Evolutionary conservation across 1,140 invertebrate species (phyloP), one percentile per base, ranked within the genome.

Genomic region (Danaus plexippus): DNA sequence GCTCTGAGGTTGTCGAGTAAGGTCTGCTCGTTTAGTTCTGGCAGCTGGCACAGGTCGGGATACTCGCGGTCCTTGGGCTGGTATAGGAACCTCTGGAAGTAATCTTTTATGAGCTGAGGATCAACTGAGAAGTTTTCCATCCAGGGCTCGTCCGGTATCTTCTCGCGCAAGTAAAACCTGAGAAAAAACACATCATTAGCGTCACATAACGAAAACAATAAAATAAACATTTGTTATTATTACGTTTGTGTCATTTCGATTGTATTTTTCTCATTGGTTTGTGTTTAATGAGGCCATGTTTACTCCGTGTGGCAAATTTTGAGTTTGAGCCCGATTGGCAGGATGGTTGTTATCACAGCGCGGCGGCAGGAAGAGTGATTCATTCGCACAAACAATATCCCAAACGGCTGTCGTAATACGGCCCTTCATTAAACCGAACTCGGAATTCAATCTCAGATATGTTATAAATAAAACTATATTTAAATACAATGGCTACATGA

Each of bases 11-110:
- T 98, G 68, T 97, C 95, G 46, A 99, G 85, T 46, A 98, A 87
- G 0, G 96, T 98, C 85, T 94, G 92, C 83, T 98, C 97, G 71
- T 97, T 98, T 49, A 99, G 89, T 88, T 98, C 96, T 4, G 96
- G 96, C 64, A 98, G 88, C 86, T 97, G 96, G 81, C 96, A 98
- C 53, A 99, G 89, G 87, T 99, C 97, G 8, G 96, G 95, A 87
- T 97, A 98, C 82, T 98, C 96, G 59, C 95, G 91, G 76, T 96
- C 94, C 62, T 93, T 92, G 8, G 95, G 95, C 77, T 97, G 95
- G 77, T 95, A 95, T 1, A 97, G 89, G 86, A 97, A 98, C 63
- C 94, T 90, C 84, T 96, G 93, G 80, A 97, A 96, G 85, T 96
- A 96, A 75, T 96, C 94, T 75, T 94, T 92, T 68, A 96, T 92